Conservation (phyloP, 2,888 invertebrate genomes). For the Diaphora mendica region DNA sequence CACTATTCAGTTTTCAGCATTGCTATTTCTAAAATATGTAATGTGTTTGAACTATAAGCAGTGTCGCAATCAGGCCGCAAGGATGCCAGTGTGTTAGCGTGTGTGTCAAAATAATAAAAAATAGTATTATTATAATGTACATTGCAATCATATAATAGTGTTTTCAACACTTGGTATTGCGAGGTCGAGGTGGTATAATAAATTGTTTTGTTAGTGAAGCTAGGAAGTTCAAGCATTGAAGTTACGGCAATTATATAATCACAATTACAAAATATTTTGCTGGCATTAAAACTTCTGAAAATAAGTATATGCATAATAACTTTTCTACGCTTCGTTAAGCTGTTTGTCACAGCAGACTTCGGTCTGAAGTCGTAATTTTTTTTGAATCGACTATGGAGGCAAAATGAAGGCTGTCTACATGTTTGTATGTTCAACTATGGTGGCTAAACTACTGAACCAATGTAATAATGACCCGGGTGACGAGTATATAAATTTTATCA, state of each 20-base stretch:
- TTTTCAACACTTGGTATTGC: conserved; percentile 39
- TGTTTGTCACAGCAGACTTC: no score
- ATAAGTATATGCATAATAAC: background rate
- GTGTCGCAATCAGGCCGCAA: conserved; percentile 8
- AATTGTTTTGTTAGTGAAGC: conserved; percentile 20
- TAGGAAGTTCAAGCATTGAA: background rate
- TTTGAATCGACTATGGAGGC: no score
- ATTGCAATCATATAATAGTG: conserved; percentile 38
- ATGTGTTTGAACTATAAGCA: conserved; percentile 7
- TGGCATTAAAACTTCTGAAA: background rate
- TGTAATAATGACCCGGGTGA: no score
- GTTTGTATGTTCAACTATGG: no score
- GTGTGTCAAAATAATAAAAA: conserved; percentile 32
- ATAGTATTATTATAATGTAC: conserved; percentile 33
- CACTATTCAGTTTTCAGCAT: background rate
- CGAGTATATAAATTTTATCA: no score
- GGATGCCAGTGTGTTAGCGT: conserved; percentile 3
- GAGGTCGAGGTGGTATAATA: conserved; percentile 34
- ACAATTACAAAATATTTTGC: background rate
- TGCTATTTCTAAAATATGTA: background rate
- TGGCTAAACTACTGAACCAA: no score
- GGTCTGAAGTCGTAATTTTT: no score
- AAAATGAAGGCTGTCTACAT: no score
- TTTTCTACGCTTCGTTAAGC: background rate
- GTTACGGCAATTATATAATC: background rate